These are phyloP conservation scores for Drosophila mulleri DNA, from an alignment of 2,888 invertebrate species.

Conservation along the genomic window DNA sequence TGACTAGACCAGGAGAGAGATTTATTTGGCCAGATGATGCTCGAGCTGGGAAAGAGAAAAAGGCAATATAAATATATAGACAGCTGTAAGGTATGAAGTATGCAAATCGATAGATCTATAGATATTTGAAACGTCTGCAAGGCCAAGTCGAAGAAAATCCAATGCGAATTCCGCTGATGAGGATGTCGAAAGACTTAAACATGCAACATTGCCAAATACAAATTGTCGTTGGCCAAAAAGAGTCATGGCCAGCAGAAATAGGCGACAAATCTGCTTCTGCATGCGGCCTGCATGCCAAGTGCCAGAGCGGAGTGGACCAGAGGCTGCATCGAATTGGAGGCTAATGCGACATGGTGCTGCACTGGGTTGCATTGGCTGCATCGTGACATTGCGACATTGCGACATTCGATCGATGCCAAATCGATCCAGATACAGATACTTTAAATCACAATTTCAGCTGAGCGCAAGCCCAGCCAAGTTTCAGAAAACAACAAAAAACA, in stretches of 20 bases:
- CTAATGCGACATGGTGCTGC: constrained; percentile 27
- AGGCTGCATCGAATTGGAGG: constrained; percentile 4
- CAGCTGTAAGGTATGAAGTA: neutral
- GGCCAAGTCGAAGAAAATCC: constrained; percentile 41
- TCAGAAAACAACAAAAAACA: constrained; percentile 26
- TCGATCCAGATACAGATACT: constrained; percentile 82
- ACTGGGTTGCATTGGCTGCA: constrained; percentile 43
- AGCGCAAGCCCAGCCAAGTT: constrained; percentile 67
- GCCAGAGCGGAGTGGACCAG: constrained; percentile 20
- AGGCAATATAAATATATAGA: neutral
- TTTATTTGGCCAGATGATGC: constrained; percentile 26
- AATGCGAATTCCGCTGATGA: constrained; percentile 50
- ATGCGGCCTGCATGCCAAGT: constrained; percentile 57
- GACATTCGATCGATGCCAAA: constrained; percentile 78
- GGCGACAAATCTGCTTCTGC: constrained; percentile 74
- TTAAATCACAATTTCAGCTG: constrained; percentile 78
- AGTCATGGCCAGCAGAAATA: constrained; percentile 61
- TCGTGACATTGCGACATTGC: constrained; percentile 67
- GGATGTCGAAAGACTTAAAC: constrained; percentile 69
- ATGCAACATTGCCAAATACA: constrained; percentile 73
- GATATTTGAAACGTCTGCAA: constrained; percentile 24
- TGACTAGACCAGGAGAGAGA: constrained; percentile 24
- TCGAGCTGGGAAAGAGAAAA: neutral
- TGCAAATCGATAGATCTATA: constrained; percentile 37
- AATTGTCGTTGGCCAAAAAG: constrained; percentile 70